A percentile compares a stretch with the other conserved stretches of the same genome.
Evolutionary conservation across 2,888 invertebrate genomes (phyloP).

Genomic region (Cephonodes hylas): DNA sequence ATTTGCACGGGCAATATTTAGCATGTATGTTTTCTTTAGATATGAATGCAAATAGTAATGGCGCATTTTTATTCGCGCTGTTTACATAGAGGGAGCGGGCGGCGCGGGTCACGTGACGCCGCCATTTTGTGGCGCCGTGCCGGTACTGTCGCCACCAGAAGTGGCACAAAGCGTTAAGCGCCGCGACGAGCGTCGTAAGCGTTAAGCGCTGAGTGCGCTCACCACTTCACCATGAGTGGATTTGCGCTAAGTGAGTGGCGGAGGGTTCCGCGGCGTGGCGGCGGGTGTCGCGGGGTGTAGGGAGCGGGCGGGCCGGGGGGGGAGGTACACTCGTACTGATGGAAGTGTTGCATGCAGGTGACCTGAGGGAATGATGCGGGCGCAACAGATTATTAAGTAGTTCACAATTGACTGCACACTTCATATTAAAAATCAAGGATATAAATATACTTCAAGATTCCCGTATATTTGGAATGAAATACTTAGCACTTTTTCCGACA

Average conservation of each 20-base stretch:
- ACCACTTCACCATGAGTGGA: slow-evolving; percentile 27
- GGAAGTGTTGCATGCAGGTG: slow-evolving; percentile 24
- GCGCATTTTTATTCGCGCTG: slow-evolving; percentile 78
- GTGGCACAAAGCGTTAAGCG: slow-evolving; percentile 15
- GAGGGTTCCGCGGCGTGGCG: slow-evolving; percentile 26
- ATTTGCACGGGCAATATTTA: slow-evolving; percentile 67
- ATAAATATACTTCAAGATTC: no score
- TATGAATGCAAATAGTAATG: slow-evolving; percentile 81
- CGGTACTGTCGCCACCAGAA: slow-evolving; percentile 66
- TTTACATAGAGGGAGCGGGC: slow-evolving; percentile 74
- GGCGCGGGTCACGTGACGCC: slow-evolving; percentile 39
- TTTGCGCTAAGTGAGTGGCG: slow-evolving; percentile 46
- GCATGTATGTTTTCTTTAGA: slow-evolving; percentile 80
- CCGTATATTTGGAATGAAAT: no score
- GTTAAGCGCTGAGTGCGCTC: slow-evolving; percentile 30
- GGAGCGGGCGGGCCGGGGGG: background rate
- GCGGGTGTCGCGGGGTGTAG: slow-evolving; percentile 23
- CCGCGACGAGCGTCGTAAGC: slow-evolving; percentile 15
- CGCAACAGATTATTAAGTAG: background rate
- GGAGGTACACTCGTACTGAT: background rate
- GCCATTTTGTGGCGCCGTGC: slow-evolving; percentile 71
- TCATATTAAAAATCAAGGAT: no score
- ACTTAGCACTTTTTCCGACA: no score
- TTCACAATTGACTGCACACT: background rate
- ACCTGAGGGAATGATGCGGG: background rate